phyloP scores from a whole-genome alignment of 2,797 vertebrate genomes.

The Hapalemur alaotrensis region DNA sequence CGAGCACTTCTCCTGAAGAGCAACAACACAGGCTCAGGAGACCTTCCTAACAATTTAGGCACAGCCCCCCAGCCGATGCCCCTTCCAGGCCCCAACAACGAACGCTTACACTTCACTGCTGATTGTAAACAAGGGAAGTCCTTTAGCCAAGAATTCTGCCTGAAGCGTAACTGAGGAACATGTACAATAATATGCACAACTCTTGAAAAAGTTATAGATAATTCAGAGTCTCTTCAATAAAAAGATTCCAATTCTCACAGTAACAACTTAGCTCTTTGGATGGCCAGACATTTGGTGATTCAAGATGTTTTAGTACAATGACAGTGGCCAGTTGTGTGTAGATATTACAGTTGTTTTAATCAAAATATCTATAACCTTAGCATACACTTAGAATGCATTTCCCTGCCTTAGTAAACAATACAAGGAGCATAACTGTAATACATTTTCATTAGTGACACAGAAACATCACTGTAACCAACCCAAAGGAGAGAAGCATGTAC shows the following conservation, averaged over 20 bases:
- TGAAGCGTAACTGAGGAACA: slow-evolving; percentile 5
- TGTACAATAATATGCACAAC: background rate
- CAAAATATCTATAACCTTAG: background rate
- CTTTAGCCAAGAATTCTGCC: background rate
- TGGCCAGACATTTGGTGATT: background rate
- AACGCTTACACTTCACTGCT: too few species aligned
- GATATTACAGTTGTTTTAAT: background rate
- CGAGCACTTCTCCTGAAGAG: slow-evolving; percentile 92
- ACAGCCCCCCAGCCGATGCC: background rate
- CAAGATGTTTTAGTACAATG: background rate
- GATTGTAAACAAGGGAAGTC: background rate
- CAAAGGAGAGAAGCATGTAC: background rate
- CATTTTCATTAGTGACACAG: background rate
- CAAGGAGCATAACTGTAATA: background rate
- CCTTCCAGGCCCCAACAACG: background rate
- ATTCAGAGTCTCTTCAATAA: background rate
- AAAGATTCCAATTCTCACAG: background rate
- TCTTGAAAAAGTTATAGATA: background rate
- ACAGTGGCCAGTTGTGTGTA: background rate
- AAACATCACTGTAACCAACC: background rate
- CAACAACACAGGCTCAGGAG: background rate
- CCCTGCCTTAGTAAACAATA: background rate
- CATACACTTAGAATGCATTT: background rate
- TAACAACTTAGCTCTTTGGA: background rate
- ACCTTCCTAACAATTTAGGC: accelerated